phyloP scores from a whole-genome alignment of 1,140 invertebrate species.

The Drosophila equinoxialis region DNA sequence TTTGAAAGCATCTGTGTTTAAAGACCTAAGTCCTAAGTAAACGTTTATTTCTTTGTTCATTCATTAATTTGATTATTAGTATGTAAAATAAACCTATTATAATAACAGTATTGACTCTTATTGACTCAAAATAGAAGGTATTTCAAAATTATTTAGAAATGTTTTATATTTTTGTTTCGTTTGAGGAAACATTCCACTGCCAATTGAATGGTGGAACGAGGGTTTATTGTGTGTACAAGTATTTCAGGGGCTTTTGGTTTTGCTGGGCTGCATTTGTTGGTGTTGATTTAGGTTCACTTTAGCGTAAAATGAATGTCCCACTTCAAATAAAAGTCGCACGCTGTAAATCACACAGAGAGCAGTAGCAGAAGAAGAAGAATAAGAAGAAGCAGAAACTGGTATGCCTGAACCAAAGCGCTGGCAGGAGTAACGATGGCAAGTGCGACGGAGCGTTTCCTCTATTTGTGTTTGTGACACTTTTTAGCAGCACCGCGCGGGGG shows the following conservation, averaged over 20 bases:
- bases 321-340: constrained; percentile 80
- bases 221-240: constrained; percentile 17
- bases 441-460: constrained; percentile 53
- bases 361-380: too few species aligned
- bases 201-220: not conserved
- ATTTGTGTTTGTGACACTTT: constrained; percentile 76
- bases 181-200: not conserved
- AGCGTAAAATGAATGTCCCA: constrained; percentile 81
- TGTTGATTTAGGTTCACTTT: constrained; percentile 81
- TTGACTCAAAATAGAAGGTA: not conserved
- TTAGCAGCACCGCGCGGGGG: constrained; percentile 12
- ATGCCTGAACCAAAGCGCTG: not conserved
- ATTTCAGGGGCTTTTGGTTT: not conserved
- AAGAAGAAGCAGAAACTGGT: not conserved
- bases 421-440: constrained; percentile 37
- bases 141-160: not conserved
- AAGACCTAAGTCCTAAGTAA: too few species aligned
- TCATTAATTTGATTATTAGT: too few species aligned
- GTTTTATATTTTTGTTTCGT: not conserved
- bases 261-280: constrained; percentile 38
- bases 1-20: too few species aligned
- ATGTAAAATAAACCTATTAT: too few species aligned
- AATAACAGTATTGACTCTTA: too few species aligned
- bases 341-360: constrained; percentile 74
- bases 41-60: too few species aligned